phyloP scores from a whole-genome alignment of 2,797 vertebrate species.

The Moxostoma hubbsi region DNA sequence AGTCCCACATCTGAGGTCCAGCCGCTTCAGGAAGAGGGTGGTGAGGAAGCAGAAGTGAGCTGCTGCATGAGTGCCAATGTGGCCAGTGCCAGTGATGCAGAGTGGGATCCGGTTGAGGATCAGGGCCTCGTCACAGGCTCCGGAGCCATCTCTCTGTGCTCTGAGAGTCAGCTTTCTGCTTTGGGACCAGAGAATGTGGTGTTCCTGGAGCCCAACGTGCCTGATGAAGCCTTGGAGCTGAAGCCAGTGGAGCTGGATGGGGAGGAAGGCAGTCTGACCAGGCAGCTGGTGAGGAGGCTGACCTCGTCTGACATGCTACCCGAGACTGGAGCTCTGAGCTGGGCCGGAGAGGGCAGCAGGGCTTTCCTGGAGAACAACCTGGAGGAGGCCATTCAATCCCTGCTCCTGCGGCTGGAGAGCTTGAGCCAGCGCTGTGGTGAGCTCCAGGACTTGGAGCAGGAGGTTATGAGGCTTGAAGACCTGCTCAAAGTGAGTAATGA shows the following conservation, averaged over 20 bases:
- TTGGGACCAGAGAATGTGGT: slow-evolving; percentile 74
- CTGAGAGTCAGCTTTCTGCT: slow-evolving; percentile 67
- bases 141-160: slow-evolving; percentile 65
- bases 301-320: slow-evolving; percentile 83
- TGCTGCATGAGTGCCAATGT: slow-evolving; percentile 71
- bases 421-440: slow-evolving; percentile 90
- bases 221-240: slow-evolving; percentile 82
- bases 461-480: slow-evolving; percentile 93
- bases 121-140: slow-evolving; percentile 68
- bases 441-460: slow-evolving; percentile 94
- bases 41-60: slow-evolving; percentile 66
- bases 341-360: slow-evolving; percentile 85
- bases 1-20: slow-evolving; percentile 48
- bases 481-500: slow-evolving; percentile 86
- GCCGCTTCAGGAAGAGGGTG: slow-evolving; percentile 64
- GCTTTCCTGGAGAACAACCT: slow-evolving; percentile 89
- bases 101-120: slow-evolving; percentile 77
- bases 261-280: slow-evolving; percentile 91
- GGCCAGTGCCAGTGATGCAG: slow-evolving; percentile 69
- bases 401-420: slow-evolving; percentile 89
- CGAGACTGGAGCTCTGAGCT: slow-evolving; percentile 74
- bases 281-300: slow-evolving; percentile 93
- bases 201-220: slow-evolving; percentile 78
- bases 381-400: slow-evolving; percentile 91
- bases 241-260: slow-evolving; percentile 95